A percentile compares a stretch with the other conserved stretches of the same genome.
These are phyloP conservation scores for Marcusenius ussheri DNA, from an alignment of 2,113 vertebrate genomes.

Conservation along the genomic window DNA sequence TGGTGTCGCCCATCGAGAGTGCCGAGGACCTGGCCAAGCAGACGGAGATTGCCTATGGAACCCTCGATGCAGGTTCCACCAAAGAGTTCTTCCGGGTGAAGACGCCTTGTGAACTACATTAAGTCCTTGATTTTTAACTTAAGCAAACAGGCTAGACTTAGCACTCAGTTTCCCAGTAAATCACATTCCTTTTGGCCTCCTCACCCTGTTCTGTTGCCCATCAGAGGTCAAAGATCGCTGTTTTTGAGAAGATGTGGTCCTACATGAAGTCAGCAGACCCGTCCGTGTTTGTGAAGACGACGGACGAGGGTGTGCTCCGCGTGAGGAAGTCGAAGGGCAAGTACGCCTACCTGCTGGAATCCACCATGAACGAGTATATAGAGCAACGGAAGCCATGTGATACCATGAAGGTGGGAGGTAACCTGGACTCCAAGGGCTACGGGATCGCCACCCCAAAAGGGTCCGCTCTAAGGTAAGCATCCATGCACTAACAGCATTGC, in stretches of 20 bases:
- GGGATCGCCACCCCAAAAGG: constrained; percentile 97
- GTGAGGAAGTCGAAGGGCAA: constrained; percentile 97
- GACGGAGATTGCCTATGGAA: constrained; percentile 94
- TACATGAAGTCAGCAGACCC: constrained; percentile 98
- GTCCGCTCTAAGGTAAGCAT: constrained; percentile 86
- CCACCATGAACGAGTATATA: constrained; percentile 98
- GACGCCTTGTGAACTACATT: background rate
- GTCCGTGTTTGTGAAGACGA: constrained; percentile 95
- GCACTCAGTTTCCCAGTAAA: background rate
- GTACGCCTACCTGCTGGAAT: constrained; percentile 96
- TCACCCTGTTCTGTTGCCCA: constrained; percentile 15
- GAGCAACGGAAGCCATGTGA: constrained; percentile 96
- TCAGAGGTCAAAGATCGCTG: constrained; percentile 92
- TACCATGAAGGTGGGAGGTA: constrained; percentile 99
- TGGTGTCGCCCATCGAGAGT: constrained; percentile 98
- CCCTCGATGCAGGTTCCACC: constrained; percentile 90
- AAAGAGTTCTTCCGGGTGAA: constrained; percentile 97
- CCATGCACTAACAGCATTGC: background rate
- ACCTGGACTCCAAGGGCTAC: constrained; percentile 99
- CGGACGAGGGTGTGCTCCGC: constrained; percentile 89
- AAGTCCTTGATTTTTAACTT: background rate
- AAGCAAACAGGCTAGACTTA: background rate
- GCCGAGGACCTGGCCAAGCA: constrained; percentile 97
- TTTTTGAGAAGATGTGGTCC: constrained; percentile 99
- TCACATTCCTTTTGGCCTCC: background rate